These are phyloP conservation scores for Biston stratarius DNA, from an alignment of 2,888 invertebrate genomes.

Conservation along the genomic window DNA sequence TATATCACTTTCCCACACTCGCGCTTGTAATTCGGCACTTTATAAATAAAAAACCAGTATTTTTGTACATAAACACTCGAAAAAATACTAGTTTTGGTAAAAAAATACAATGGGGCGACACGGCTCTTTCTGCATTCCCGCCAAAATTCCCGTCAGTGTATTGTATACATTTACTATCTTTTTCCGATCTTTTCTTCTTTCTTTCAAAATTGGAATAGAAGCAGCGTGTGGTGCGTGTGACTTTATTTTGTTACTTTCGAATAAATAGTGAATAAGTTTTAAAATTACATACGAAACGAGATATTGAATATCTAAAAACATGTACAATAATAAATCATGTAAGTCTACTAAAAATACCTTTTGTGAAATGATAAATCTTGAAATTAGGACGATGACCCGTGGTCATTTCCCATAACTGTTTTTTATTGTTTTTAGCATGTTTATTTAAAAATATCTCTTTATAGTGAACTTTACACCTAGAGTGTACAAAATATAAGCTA, in stretches of 20 bases:
- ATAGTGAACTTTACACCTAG: neutral
- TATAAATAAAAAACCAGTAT: too few species aligned
- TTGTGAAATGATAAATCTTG: neutral
- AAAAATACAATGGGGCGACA: too few species aligned
- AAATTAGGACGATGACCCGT: neutral
- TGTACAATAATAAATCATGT: slow-evolving; percentile 19
- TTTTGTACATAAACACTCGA: too few species aligned
- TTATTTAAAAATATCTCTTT: neutral
- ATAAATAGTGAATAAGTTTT: neutral
- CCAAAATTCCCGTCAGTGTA: too few species aligned
- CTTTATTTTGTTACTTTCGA: neutral
- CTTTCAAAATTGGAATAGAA: neutral
- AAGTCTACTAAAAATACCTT: neutral
- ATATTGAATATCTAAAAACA: neutral
- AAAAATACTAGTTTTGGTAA: too few species aligned
- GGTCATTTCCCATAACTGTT: neutral
- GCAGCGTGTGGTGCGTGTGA: neutral
- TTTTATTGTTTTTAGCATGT: neutral
- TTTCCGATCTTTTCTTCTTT: too few species aligned
- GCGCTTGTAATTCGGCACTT: too few species aligned
- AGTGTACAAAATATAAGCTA: neutral
- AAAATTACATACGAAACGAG: neutral
- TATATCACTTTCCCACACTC: too few species aligned
- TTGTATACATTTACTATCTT: too few species aligned
- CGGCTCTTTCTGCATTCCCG: too few species aligned